These are phyloP conservation scores for Drosophila limbata DNA, from an alignment of 2,888 invertebrate species.

Conservation along the genomic window DNA sequence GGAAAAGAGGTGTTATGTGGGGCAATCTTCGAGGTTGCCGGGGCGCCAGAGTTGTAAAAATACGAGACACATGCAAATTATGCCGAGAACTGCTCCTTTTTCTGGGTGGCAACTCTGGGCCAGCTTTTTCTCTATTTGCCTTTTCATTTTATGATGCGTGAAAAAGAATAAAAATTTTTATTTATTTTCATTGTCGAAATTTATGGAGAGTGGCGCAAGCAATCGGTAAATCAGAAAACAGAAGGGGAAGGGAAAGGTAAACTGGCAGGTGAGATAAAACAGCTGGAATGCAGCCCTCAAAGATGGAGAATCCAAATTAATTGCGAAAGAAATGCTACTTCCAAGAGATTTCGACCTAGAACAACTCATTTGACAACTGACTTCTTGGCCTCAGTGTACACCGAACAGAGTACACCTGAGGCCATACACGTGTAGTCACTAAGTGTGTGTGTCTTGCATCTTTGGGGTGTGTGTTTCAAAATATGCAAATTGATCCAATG, in stretches of 20 bases:
- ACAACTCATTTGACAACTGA: constrained; percentile 36
- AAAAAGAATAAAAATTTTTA: constrained; percentile 33
- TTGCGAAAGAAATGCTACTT: constrained; percentile 7
- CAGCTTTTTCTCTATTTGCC: constrained; percentile 18
- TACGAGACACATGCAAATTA: constrained; percentile 71
- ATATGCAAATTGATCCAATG: constrained; percentile 64
- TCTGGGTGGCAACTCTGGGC: background rate
- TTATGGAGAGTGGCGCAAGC: constrained; percentile 43
- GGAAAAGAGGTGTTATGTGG: constrained; percentile 3
- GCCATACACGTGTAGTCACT: constrained; percentile 32
- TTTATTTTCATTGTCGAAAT: constrained; percentile 56
- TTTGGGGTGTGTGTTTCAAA: constrained; percentile 33
- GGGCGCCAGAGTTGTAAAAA: constrained; percentile 56
- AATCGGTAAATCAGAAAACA: constrained; percentile 2
- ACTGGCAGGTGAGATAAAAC: constrained; percentile 10
- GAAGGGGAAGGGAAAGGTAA: background rate
- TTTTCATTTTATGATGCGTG: constrained; percentile 42
- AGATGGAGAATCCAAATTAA: constrained; percentile 5
- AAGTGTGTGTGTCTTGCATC: constrained; percentile 21
- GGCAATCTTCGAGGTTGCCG: constrained; percentile 9
- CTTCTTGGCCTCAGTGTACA: constrained; percentile 41
- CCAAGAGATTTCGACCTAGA: constrained; percentile 5
- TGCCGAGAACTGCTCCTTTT: constrained; percentile 12
- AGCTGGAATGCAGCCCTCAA: constrained; percentile 7
- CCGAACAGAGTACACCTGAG: constrained; percentile 37